These are phyloP conservation scores for Coptodon rendalli DNA, from an alignment of 2,113 vertebrate genomes.

Conservation along the genomic window DNA sequence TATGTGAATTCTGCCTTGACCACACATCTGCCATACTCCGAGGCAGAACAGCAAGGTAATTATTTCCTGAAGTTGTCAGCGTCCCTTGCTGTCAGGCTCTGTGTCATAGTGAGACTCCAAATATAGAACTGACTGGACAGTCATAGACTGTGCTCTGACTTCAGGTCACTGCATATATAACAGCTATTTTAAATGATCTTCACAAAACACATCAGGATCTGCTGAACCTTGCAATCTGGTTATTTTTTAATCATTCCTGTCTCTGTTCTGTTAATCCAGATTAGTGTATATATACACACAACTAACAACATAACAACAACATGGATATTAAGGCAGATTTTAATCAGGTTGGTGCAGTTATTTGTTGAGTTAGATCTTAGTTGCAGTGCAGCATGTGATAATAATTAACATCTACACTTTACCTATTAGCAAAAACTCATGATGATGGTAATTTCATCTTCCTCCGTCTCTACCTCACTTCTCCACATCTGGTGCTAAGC, in stretches of 20 bases:
- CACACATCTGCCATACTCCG: neutral
- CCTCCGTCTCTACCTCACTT: neutral
- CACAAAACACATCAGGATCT: neutral
- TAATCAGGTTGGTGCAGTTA: neutral
- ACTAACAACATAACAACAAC: neutral
- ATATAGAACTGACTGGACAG: neutral
- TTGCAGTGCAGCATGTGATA: neutral
- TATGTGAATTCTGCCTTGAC: neutral
- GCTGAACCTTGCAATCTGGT: neutral
- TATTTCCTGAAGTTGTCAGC: neutral
- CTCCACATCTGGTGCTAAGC: neutral
- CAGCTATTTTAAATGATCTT: neutral
- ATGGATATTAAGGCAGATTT: neutral
- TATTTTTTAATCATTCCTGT: neutral
- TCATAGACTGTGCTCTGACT: neutral
- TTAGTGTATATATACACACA: neutral
- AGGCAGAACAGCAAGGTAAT: neutral
- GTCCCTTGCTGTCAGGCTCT: neutral
- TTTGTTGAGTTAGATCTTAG: neutral
- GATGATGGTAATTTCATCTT: neutral
- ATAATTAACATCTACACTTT: neutral
- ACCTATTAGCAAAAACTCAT: neutral
- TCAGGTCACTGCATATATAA: neutral
- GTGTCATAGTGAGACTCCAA: neutral
- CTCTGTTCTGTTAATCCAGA: neutral